Base-by-base conservation (phyloP, 2,888 invertebrate species). In the Pyrrhosoma nymphula region DNA sequence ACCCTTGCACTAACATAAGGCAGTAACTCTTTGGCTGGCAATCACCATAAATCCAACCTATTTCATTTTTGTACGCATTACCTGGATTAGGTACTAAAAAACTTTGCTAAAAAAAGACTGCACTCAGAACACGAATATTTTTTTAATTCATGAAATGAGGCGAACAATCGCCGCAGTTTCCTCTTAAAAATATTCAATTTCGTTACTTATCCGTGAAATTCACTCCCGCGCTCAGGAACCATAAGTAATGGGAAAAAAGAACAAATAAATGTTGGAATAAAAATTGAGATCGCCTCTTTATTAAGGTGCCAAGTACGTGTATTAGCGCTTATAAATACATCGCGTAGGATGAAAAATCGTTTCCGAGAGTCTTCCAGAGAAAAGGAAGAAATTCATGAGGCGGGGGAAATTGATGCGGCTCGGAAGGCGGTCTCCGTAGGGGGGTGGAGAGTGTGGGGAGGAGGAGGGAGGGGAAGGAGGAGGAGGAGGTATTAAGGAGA, bases 341-440 rank as follows among this genome's bases (percentile, higher is more conserved):
- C 35, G 30, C 35, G 82, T 82, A 0, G 35, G 82, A 18, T 82
- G 82, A 82, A 82, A 82, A 82, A 82, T 82, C 1, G 82, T 82
- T 82, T 82, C 82, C 82, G 82, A 82, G 35, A 82, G 35, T 82
- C 82, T 82, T 35, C 82, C 35, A 0, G 35, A 3, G 35, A 82
- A 14, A 82, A n/a, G 75, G 75, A 82, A 82, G 30, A 35, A 82
- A 82, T 82, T 82, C 82, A 82, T 82, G 82, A 82, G 82, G 35
- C 0, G 30, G 18, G 35, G 35, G 35, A 82, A 82, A 82, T 82
- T 82, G 82, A 82, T 82, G 82, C 82, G 82, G 82, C 16, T 82
- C 18, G 82, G 82, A 35, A 26, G 82, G 35, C 35, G 35, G 35
- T 16, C 35, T 35, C 35, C 16, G 8, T 16, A 14, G 10, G 8